A percentile compares a stretch with the other conserved stretches of the same genome.
phyloP scores from a whole-genome alignment of 2,113 vertebrate species.

The Rana temporaria region DNA sequence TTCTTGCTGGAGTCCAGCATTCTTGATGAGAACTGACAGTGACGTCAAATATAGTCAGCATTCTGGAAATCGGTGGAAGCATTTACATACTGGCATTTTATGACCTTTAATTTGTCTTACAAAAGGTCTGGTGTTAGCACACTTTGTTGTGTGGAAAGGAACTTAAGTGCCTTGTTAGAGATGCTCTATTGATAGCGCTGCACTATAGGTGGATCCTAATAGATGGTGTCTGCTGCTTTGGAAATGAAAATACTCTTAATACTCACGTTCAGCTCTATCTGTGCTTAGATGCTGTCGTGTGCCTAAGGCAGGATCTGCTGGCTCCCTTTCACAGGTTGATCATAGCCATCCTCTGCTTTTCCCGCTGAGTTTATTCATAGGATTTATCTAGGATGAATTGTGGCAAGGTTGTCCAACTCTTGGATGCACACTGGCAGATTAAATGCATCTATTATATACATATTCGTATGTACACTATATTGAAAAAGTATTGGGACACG shows the following conservation, averaged over 20 bases:
- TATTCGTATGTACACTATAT: too few relatives aligned
- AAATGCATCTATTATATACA: too few relatives aligned
- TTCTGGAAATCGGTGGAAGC: slow-evolving; percentile 17
- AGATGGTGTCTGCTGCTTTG: background rate
- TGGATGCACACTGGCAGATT: too few relatives aligned
- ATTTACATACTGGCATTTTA: slow-evolving; percentile 56
- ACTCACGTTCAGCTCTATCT: background rate
- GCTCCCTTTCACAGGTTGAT: too few relatives aligned
- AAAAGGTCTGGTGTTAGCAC: slow-evolving; percentile 53
- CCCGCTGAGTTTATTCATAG: too few relatives aligned
- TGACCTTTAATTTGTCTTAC: slow-evolving; percentile 56
- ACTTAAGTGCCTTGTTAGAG: slow-evolving; percentile 55
- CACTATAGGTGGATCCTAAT: background rate
- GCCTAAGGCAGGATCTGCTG: too few relatives aligned
- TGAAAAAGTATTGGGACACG: too few relatives aligned
- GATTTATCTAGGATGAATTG: too few relatives aligned
- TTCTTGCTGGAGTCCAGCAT: background rate
- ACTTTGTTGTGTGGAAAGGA: slow-evolving; percentile 44
- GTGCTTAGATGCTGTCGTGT: background rate
- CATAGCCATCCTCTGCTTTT: too few relatives aligned
- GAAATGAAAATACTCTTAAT: slow-evolving; percentile 19
- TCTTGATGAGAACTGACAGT: slow-evolving; percentile 41
- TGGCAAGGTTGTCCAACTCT: too few relatives aligned
- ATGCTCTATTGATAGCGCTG: slow-evolving; percentile 39
- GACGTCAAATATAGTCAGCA: slow-evolving; percentile 48